A percentile compares a stretch with the other conserved stretches of the same genome.
Conservation (phyloP, 1,140 invertebrate species). For the Sesamia nonagrioides region DNA sequence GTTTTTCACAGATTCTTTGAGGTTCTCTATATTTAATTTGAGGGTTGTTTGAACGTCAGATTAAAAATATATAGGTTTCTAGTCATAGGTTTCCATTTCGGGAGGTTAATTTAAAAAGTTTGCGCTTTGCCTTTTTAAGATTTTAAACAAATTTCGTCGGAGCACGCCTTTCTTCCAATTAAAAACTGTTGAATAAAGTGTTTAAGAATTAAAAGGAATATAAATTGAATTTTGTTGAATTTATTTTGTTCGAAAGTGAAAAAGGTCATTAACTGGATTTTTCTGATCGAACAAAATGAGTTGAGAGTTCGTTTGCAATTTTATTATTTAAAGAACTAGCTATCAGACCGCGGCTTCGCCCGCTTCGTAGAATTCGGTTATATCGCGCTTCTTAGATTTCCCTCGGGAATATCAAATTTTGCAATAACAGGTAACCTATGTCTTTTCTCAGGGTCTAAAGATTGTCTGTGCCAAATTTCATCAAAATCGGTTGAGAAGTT, state of each 20-base stretch:
- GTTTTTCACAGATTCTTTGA: constrained; percentile 13
- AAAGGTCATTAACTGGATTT: neutral
- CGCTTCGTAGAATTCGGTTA: no score
- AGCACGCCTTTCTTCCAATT: constrained; percentile 7
- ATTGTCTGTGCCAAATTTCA: no score
- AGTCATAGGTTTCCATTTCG: neutral
- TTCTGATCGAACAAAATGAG: neutral
- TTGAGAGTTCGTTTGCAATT: neutral
- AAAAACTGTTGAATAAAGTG: constrained; percentile 1
- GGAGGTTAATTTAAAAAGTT: constrained; percentile 38
- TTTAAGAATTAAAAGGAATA: constrained; percentile 20
- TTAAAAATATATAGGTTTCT: neutral
- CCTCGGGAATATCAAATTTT: no score
- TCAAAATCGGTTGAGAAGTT: no score
- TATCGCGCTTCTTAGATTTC: no score
- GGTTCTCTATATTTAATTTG: constrained; percentile 21
- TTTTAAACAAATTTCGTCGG: constrained; percentile 7
- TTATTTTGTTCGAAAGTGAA: neutral
- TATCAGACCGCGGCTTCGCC: no score
- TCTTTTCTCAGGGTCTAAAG: no score
- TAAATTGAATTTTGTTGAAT: neutral
- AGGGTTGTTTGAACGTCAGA: constrained; percentile 11
- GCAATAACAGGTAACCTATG: no score
- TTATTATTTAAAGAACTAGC: no score
- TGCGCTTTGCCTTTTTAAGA: constrained; percentile 28